Evolutionary conservation across 1,140 invertebrate genomes (phyloP).

Genomic region (Aphaenogaster floridana): DNA sequence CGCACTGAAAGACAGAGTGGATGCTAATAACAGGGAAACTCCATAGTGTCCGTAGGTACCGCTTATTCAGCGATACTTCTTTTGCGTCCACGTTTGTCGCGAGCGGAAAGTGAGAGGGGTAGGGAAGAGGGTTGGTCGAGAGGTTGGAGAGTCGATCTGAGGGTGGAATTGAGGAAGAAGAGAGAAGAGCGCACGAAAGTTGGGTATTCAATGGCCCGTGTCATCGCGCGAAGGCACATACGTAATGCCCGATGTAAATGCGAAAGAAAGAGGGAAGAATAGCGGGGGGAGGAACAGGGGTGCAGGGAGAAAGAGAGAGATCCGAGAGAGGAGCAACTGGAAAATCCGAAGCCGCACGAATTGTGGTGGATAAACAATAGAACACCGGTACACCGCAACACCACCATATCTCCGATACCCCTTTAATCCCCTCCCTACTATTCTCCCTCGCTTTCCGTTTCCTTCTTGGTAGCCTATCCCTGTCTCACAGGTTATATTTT

Average conservation of each 20-base stretch:
- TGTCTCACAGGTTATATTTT: constrained; percentile 73
- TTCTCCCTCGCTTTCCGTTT: constrained; percentile 50
- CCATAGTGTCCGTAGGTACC: constrained; percentile 76
- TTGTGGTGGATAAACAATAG: constrained; percentile 76
- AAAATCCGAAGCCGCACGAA: not conserved
- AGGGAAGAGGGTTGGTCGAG: not conserved
- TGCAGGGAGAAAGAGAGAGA: not conserved
- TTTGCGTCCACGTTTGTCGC: constrained; percentile 79
- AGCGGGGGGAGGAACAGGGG: not conserved
- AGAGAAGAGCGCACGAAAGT: constrained; percentile 56
- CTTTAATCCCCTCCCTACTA: constrained; percentile 40
- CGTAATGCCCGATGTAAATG: constrained; percentile 58
- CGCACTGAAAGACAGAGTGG: constrained; percentile 73
- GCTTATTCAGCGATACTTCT: constrained; percentile 80
- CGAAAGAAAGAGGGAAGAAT: constrained; percentile 17
- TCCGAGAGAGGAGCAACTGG: not conserved
- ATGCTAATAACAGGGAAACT: constrained; percentile 83
- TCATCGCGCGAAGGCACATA: constrained; percentile 73
- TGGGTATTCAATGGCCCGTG: constrained; percentile 78
- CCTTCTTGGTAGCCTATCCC: constrained; percentile 36
- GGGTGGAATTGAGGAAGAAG: not conserved
- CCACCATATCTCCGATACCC: constrained; percentile 66
- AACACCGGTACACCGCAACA: constrained; percentile 59
- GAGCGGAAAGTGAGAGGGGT: constrained; percentile 58
- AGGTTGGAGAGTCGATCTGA: constrained; percentile 32